Evolutionary conservation across 2,888 invertebrate species (phyloP).

Genomic region (Nudaria mundana): DNA sequence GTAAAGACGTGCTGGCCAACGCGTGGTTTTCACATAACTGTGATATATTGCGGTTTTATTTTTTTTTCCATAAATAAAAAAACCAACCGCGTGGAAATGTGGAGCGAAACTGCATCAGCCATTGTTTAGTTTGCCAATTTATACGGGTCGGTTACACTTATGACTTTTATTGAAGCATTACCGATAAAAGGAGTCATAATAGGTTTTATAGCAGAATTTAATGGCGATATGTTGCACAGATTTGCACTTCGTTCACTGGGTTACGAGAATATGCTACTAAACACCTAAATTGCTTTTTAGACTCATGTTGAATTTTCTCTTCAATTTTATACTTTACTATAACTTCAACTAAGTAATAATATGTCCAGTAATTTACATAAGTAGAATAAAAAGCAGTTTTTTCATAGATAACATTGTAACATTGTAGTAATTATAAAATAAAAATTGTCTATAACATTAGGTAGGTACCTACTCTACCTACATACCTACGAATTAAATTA

Average conservation of each 20-base stretch:
- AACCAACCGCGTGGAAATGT: slow-evolving; percentile 73
- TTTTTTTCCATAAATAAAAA: slow-evolving; percentile 68
- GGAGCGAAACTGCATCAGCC: slow-evolving; percentile 72
- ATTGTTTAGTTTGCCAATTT: slow-evolving; percentile 82
- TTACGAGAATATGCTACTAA: slow-evolving; percentile 28
- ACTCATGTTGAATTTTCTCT: neutral
- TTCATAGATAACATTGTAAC: no score
- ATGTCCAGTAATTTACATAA: no score
- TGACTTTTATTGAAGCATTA: slow-evolving; percentile 79
- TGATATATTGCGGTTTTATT: slow-evolving; percentile 62
- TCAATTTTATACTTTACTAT: neutral
- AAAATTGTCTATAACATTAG: no score
- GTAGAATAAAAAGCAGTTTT: no score
- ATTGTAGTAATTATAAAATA: no score
- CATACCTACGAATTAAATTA: neutral
- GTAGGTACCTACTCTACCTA: neutral
- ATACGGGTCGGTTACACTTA: slow-evolving; percentile 80
- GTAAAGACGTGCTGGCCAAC: slow-evolving; percentile 73
- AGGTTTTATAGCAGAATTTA: slow-evolving; percentile 74
- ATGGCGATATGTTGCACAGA: slow-evolving; percentile 65
- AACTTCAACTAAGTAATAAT: no score
- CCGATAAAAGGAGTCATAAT: slow-evolving; percentile 77
- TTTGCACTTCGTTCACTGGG: slow-evolving; percentile 55
- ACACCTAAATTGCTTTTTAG: slow-evolving; percentile 8
- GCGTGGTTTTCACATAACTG: slow-evolving; percentile 77